Percentiles rank a stretch among this genome's conserved stretches.
Evolutionary conservation across 2,888 invertebrate species (phyloP).

Genomic region (Agrotis segetum): DNA sequence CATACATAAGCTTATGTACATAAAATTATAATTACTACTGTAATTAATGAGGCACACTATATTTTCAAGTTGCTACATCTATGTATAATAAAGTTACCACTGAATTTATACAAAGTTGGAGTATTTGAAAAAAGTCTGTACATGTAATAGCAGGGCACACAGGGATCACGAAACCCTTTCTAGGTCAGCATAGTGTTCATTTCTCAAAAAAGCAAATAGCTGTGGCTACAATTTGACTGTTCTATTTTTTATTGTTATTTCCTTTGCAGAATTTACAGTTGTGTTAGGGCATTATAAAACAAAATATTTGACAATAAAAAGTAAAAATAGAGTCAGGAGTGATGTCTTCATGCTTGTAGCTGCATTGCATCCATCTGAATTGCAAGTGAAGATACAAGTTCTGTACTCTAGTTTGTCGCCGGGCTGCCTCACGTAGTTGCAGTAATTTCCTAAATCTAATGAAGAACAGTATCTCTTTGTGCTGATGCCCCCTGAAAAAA

Average conservation of each 20-base stretch:
- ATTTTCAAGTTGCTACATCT: conserved; percentile 1
- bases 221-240: conserved; percentile 3
- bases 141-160: conserved; percentile 1
- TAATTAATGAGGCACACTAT: conserved; percentile 21
- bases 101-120: conserved; percentile 20
- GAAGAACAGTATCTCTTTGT: conserved; percentile 97
- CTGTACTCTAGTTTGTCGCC: conserved; percentile 96
- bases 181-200: not conserved
- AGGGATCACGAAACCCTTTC: not conserved
- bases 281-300: conserved; percentile 45
- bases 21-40: conserved; percentile 13
- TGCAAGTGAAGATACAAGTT: conserved; percentile 97
- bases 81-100: not conserved
- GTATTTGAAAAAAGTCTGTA: not conserved
- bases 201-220: conserved; percentile 5
- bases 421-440: conserved; percentile 96
- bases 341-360: conserved; percentile 77
- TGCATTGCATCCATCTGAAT: conserved; percentile 96
- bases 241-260: not conserved
- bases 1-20: conserved; percentile 24
- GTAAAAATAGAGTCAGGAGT: conserved; percentile 61
- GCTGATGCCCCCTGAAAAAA: conserved; percentile 95
- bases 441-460: conserved; percentile 96
- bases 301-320: conserved; percentile 58
- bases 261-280: not conserved